Evolutionary conservation across 2,888 invertebrate genomes (phyloP), one percentile per base, ranked within the genome.

Genomic region (Amphimallon solstitiale): DNA sequence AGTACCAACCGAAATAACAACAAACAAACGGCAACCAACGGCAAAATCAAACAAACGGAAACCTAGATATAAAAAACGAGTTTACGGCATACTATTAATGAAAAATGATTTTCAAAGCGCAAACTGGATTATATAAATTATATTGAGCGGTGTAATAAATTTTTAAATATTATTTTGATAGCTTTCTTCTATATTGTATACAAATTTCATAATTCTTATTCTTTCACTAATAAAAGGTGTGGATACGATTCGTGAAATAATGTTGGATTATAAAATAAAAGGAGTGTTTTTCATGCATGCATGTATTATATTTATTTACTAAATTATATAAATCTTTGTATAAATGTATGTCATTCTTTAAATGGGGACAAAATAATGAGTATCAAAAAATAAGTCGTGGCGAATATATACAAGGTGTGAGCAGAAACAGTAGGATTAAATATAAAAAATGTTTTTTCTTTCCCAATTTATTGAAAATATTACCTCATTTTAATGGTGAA

Each of bases 171-270:
- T 17, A 37, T 37, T 52, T 52, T 52, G 15, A 34, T 37, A 37
- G 38, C 19, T 35, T 52, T 52, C 37, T 17, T 9, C 17, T 45
- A 45, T 10, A 19, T n/a, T n/a, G n/a, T 45, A 6, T n/a, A 49
- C 21, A 6, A 49, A 35, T 52, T 52, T 52, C 52, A 37, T n/a
- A 37, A 52, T 37, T n/a, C 4, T 23, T 49, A 29, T 49, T 49
- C 29, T 29, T 29, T 6, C 19, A 19, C 10, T 29, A 5, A 29
- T 29, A 29, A 29, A 29, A 19, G 17, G 46, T 9, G 19, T n/a
- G n/a, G 46, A 46, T 19, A 46, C 3, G 10, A 19, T 46, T 29
- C 5, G 29, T 29, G 7, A 9, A 29, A 29, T 29, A 29, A 29
- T 7, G 5, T 29, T 7, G 7, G 3, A 4, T 29, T 29, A 29